Conservation (phyloP, 1,140 invertebrate species). For the Drosophila nigromelanica region DNA sequence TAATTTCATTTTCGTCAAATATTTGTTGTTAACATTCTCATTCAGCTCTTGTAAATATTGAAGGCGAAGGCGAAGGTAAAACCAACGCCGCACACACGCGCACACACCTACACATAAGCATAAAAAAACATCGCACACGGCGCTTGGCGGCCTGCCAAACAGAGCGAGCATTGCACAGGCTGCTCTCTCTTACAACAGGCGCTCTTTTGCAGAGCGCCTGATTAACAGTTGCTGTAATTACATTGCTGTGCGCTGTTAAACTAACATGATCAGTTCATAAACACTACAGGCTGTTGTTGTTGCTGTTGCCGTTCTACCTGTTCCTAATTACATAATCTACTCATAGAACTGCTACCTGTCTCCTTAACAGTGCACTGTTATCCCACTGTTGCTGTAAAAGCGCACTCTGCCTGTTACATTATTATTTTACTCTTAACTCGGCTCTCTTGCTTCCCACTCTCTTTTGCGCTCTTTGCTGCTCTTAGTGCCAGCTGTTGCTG, state of each 20-base stretch:
- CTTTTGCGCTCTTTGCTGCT: background rate
- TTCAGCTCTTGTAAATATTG: constrained; percentile 40
- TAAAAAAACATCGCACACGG: constrained; percentile 36
- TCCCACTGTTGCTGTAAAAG: background rate
- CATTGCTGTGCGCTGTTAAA: constrained; percentile 3
- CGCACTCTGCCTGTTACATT: background rate
- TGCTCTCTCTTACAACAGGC: background rate
- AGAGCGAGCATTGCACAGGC: constrained; percentile 2
- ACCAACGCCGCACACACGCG: constrained; percentile 16
- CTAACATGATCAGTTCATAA: constrained; percentile 16
- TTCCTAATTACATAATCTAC: constrained; percentile 2
- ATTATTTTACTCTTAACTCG: constrained; percentile 13
- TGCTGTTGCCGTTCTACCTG: background rate
- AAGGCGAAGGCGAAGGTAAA: constrained; percentile 49
- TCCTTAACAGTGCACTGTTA: background rate
- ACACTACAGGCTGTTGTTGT: background rate
- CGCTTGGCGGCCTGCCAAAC: constrained; percentile 43
- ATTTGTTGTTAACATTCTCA: constrained; percentile 54
- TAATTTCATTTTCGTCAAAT: constrained; percentile 58
- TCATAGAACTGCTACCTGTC: background rate
- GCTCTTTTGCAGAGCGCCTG: constrained; percentile 3
- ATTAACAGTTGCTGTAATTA: constrained; percentile 3
- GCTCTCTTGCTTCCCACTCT: background rate
- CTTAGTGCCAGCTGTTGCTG: background rate
- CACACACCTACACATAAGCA: background rate